Evolutionary conservation across 64 coral and sea anemone species (phyloP).

Genomic region (Cladopsammia gracilis): DNA sequence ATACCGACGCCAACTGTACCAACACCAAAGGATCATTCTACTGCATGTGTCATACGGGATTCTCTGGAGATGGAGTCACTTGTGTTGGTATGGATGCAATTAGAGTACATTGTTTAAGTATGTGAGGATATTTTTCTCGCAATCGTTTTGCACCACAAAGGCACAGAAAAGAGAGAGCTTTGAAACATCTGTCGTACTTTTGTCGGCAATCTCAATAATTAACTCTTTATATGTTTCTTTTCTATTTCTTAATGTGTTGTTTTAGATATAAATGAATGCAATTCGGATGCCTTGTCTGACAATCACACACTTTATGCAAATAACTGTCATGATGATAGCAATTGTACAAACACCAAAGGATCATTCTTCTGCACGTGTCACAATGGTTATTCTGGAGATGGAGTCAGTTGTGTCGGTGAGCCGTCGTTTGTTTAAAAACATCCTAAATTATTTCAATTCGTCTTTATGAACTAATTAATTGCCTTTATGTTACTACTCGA

Average conservation of each 20-base stretch:
- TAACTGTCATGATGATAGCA: constrained; percentile 78
- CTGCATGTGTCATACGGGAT: constrained; percentile 55
- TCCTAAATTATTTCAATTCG: no score
- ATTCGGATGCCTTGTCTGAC: constrained; percentile 20
- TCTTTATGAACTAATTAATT: background rate
- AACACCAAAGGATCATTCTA: constrained; percentile 72
- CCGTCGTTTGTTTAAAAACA: background rate
- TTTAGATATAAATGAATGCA: constrained; percentile 73
- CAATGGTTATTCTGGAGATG: constrained; percentile 82
- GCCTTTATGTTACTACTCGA: no score
- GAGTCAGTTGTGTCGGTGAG: constrained; percentile 82
- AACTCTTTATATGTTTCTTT: no score
- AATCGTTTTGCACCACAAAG: no score
- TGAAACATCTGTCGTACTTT: no score
- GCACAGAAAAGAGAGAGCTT: no score
- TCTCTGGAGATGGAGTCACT: constrained; percentile 74
- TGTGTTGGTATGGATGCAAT: constrained; percentile 65
- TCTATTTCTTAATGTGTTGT: background rate
- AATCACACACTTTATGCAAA: constrained; percentile 69
- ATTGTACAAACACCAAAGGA: constrained; percentile 83
- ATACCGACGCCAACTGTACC: constrained; percentile 51
- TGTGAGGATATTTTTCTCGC: no score
- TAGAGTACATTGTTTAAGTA: background rate
- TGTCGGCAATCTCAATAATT: no score
- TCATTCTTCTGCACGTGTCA: constrained; percentile 89